Conservation (phyloP, 2,797 vertebrate genomes). For the Sebastes itinus region DNA sequence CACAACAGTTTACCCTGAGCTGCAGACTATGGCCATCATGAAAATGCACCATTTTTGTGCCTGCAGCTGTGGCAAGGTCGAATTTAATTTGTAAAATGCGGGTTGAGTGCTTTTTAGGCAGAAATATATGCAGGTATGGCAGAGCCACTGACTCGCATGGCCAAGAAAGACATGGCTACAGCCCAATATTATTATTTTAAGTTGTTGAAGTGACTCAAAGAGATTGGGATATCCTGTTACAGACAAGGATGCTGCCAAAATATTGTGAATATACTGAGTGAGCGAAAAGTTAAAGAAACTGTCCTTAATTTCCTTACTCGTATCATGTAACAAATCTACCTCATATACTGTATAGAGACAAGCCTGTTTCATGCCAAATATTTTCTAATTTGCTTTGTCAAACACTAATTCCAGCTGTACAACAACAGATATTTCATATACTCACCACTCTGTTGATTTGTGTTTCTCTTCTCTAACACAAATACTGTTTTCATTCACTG, state of each 20-base stretch:
- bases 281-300: too few relatives aligned
- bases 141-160: constrained; percentile 8
- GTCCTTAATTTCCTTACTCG: not conserved
- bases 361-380: not conserved
- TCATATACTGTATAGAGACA: not conserved
- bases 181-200: constrained; percentile 64
- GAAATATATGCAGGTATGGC: constrained; percentile 49
- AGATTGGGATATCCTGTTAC: constrained; percentile 2
- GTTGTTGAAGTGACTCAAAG: constrained; percentile 27
- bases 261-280: not conserved
- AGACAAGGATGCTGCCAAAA: constrained; percentile 21
- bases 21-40: constrained; percentile 34
- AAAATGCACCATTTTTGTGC: constrained; percentile 34
- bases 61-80: constrained; percentile 13
- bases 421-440: too few relatives aligned
- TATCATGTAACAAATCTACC: not conserved
- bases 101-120: constrained; percentile 67
- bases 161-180: constrained; percentile 47
- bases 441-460: too few relatives aligned
- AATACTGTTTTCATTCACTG: too few relatives aligned
- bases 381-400: not conserved
- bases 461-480: too few relatives aligned
- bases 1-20: constrained; percentile 58
- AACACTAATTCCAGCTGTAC: not conserved
- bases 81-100: constrained; percentile 63